Evolutionary conservation across 1,140 invertebrate species (phyloP).

Genomic region (Drosophila bipectinata): DNA sequence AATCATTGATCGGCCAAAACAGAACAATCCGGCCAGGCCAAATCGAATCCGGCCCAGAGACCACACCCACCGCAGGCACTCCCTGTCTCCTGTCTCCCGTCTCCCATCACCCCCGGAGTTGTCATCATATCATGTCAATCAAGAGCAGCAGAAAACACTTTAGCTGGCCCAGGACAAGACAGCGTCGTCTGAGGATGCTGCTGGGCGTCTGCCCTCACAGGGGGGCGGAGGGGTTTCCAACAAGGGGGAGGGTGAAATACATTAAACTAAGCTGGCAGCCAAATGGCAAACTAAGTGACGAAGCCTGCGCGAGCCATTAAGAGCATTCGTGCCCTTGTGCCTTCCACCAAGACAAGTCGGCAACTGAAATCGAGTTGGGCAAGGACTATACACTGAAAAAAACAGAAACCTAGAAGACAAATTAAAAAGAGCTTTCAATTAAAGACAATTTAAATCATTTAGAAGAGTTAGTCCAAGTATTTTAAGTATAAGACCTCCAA

Average conservation of each 20-base stretch:
- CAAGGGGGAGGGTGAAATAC: slow-evolving; percentile 19
- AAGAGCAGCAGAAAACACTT: slow-evolving; percentile 64
- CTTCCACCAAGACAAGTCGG: slow-evolving; percentile 4
- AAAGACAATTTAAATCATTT: background rate
- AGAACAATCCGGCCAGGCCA: background rate
- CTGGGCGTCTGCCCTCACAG: background rate
- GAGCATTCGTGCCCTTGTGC: slow-evolving; percentile 34
- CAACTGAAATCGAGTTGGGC: slow-evolving; percentile 26
- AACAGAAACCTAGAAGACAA: background rate
- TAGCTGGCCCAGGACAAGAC: slow-evolving; percentile 37
- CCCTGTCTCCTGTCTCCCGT: background rate
- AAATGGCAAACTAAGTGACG: slow-evolving; percentile 69
- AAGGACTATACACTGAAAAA: slow-evolving; percentile 11
- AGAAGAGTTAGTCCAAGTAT: too few relatives aligned
- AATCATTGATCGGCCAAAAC: slow-evolving; percentile 27
- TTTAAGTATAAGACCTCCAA: too few relatives aligned
- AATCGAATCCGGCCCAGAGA: slow-evolving; percentile 27
- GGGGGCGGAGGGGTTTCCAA: background rate
- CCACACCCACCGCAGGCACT: background rate
- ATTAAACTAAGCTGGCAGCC: slow-evolving; percentile 72
- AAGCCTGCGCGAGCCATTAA: slow-evolving; percentile 48
- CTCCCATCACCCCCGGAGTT: background rate
- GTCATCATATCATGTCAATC: slow-evolving; percentile 70
- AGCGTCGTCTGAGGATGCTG: slow-evolving; percentile 5
- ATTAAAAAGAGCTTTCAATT: background rate